Conservation (phyloP, 2,797 vertebrate genomes). For the Vireo griseus region DNA sequence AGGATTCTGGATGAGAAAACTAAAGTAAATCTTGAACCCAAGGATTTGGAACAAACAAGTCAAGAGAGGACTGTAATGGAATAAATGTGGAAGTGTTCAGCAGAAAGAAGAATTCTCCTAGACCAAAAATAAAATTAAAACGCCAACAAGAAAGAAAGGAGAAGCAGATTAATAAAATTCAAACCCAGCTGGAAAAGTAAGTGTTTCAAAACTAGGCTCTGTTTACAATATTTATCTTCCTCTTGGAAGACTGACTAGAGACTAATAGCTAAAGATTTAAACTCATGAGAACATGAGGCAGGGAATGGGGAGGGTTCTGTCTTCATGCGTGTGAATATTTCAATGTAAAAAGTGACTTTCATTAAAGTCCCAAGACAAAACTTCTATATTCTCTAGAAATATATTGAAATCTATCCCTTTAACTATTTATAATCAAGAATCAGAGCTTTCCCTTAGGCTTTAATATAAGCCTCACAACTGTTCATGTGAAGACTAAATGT, state of each 20-base stretch:
- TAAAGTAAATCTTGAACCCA: background rate
- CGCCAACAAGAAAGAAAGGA: background rate
- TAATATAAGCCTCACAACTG: background rate
- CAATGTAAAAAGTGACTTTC: background rate
- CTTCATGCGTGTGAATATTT: background rate
- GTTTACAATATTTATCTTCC: background rate
- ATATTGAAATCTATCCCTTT: background rate
- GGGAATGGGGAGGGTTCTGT: accelerated
- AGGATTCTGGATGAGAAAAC: background rate
- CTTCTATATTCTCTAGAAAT: background rate
- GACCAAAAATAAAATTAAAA: background rate
- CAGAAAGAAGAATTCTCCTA: background rate
- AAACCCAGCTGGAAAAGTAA: background rate
- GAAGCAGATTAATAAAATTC: background rate
- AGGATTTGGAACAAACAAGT: background rate
- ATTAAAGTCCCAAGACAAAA: background rate
- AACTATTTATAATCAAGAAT: background rate
- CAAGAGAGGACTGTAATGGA: background rate
- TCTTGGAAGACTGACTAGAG: background rate
- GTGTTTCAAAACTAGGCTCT: background rate
- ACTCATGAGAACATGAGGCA: background rate
- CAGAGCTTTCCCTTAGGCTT: background rate
- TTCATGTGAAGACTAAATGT: background rate
- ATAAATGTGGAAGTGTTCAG: background rate
- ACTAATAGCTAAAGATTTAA: background rate